These are phyloP conservation scores for Urocolius indicus DNA, from an alignment of 2,113 vertebrate genomes.

Conservation along the genomic window DNA sequence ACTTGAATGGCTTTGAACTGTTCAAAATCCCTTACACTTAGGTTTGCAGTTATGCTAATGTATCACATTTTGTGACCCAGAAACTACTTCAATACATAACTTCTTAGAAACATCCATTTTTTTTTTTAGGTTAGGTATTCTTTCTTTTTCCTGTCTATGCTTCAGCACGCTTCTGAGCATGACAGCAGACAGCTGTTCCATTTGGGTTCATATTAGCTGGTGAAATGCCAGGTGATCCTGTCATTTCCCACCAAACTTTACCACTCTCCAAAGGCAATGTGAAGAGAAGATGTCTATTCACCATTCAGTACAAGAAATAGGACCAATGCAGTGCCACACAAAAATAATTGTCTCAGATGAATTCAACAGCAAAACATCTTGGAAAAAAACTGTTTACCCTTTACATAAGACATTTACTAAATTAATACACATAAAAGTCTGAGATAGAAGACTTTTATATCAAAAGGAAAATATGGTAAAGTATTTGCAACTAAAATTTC, in stretches of 20 bases:
- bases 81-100: neutral
- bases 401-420: neutral
- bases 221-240: neutral
- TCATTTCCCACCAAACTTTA: neutral
- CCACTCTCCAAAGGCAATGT: neutral
- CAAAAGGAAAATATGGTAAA: neutral
- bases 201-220: neutral
- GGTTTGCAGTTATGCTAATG: neutral
- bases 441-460: neutral
- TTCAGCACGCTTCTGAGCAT: neutral
- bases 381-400: neutral
- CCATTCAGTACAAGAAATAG: neutral
- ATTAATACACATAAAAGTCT: neutral
- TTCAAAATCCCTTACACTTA: neutral
- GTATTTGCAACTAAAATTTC: neutral
- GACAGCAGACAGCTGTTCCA: neutral
- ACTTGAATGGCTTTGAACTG: neutral
- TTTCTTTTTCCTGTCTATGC: neutral
- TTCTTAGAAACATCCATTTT: neutral
- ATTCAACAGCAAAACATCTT: neutral
- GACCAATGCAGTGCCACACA: accelerated
- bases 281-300: neutral
- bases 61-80: neutral
- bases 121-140: neutral
- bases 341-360: neutral